phyloP scores from a whole-genome alignment of 2,113 vertebrate species.

The Dasyurus viverrinus region DNA sequence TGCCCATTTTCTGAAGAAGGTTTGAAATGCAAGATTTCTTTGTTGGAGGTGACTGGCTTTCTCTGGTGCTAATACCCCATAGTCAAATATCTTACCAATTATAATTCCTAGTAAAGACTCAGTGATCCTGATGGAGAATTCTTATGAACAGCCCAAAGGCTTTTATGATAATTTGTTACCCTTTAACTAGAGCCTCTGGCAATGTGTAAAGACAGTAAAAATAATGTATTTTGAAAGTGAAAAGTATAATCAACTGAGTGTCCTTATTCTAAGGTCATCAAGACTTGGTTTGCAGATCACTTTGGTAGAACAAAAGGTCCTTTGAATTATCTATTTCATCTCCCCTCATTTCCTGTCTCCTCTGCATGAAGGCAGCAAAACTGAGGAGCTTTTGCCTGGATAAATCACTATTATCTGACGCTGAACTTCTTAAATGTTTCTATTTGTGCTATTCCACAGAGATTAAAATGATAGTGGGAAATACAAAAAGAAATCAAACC shows the following conservation, averaged over 20 bases:
- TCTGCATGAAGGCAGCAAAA: rapidly evolving
- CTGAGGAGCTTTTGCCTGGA: rapidly evolving
- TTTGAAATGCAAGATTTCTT: not conserved
- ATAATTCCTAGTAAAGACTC: not conserved
- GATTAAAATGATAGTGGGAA: not conserved
- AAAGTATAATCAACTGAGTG: not conserved
- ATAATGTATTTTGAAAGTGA: not conserved
- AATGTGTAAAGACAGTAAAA: not conserved
- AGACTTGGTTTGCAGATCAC: not conserved
- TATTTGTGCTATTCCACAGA: not conserved
- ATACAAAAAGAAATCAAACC: rapidly evolving
- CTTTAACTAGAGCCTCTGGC: not conserved
- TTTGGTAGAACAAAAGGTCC: not conserved
- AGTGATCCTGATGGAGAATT: not conserved
- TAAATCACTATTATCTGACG: not conserved
- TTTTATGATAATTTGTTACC: not conserved
- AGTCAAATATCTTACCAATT: not conserved
- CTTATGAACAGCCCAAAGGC: not conserved
- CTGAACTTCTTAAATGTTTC: not conserved
- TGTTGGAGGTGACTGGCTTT: not conserved
- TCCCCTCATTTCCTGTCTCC: not conserved
- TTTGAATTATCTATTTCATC: not conserved
- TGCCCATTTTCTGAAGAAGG: not conserved
- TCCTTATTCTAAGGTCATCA: not conserved
- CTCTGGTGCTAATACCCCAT: not conserved